Evolutionary conservation across 2,888 invertebrate species (phyloP).

Genomic region (Cyclophora albipunctata): DNA sequence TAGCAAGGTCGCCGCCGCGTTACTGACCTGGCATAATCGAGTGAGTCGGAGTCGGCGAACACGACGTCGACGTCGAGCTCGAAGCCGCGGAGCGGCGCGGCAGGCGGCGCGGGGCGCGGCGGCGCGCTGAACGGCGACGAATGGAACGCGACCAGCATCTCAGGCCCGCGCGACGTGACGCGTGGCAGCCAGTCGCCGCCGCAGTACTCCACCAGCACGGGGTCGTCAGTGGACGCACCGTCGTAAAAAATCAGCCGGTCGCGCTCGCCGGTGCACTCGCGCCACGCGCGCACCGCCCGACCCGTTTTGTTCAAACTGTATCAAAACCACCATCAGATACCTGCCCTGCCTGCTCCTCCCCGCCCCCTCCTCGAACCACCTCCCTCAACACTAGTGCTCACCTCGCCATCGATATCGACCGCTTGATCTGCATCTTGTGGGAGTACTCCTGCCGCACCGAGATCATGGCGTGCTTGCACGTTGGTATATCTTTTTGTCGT

Average conservation of each 20-base stretch:
- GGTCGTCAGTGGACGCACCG: constrained; percentile 87
- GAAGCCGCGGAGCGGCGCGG: constrained; percentile 84
- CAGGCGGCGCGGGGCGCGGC: constrained; percentile 75
- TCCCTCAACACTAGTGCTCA: constrained; percentile 27
- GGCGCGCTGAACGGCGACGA: constrained; percentile 90
- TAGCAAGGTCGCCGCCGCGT: too few relatives aligned
- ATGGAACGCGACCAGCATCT: constrained; percentile 91
- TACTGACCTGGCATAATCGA: constrained; percentile 82
- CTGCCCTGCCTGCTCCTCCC: not conserved
- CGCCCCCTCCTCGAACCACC: not conserved
- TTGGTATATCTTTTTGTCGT: constrained; percentile 88
- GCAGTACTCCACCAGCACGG: constrained; percentile 89
- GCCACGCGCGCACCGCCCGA: constrained; percentile 85
- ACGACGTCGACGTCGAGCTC: constrained; percentile 90
- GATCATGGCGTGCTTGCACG: constrained; percentile 94
- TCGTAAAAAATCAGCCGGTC: constrained; percentile 92
- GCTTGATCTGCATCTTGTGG: constrained; percentile 82
- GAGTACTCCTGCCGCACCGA: constrained; percentile 85
- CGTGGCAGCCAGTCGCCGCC: constrained; percentile 90
- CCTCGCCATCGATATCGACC: constrained; percentile 79
- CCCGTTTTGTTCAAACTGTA: constrained; percentile 81
- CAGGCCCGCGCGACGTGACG: constrained; percentile 81
- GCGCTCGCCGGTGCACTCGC: constrained; percentile 86
- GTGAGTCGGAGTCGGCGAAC: constrained; percentile 90
- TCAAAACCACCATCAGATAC: constrained; percentile 25